These are phyloP conservation scores for Ennomos quercinarius DNA, from an alignment of 2,888 invertebrate species.

Conservation along the genomic window DNA sequence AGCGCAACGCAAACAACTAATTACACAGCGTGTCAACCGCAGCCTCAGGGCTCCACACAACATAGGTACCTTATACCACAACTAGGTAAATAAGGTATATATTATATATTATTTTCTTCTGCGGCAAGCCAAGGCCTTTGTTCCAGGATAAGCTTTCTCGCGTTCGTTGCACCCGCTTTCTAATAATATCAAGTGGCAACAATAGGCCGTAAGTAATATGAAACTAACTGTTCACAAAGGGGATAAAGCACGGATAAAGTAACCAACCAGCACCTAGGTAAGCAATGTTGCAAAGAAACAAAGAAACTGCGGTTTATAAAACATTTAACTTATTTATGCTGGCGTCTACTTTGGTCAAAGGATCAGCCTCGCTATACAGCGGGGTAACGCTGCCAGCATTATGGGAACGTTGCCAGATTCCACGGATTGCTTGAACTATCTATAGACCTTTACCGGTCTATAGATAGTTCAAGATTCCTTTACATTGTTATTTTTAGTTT, in stretches of 20 bases:
- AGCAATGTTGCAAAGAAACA: conserved; percentile 3
- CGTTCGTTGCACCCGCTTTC: conserved; percentile 48
- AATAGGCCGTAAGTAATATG: conserved; percentile 45
- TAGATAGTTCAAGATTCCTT: too few species aligned
- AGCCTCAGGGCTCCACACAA: not conserved
- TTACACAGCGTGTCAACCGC: conserved; percentile 33
- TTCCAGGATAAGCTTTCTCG: conserved; percentile 26
- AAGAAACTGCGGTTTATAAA: not conserved
- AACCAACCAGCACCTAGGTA: not conserved
- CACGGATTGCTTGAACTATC: too few species aligned
- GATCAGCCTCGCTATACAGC: too few species aligned
- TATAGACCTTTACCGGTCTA: too few species aligned
- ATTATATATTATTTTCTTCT: conserved; percentile 7
- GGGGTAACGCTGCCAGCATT: too few species aligned
- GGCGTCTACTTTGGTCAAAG: too few species aligned
- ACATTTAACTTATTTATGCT: too few species aligned
- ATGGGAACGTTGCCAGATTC: too few species aligned
- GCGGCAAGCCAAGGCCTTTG: conserved; percentile 11
- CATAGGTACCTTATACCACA: not conserved
- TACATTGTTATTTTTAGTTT: too few species aligned
- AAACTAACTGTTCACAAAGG: conserved; percentile 27
- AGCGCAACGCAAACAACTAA: conserved; percentile 37
- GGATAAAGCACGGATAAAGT: conserved; percentile 18
- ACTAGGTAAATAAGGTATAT: not conserved
- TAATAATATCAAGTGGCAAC: conserved; percentile 50